Evolutionary conservation across 2,888 invertebrate genomes (phyloP), one percentile per base, ranked within the genome.

Genomic region (Achlya flavicornis): DNA sequence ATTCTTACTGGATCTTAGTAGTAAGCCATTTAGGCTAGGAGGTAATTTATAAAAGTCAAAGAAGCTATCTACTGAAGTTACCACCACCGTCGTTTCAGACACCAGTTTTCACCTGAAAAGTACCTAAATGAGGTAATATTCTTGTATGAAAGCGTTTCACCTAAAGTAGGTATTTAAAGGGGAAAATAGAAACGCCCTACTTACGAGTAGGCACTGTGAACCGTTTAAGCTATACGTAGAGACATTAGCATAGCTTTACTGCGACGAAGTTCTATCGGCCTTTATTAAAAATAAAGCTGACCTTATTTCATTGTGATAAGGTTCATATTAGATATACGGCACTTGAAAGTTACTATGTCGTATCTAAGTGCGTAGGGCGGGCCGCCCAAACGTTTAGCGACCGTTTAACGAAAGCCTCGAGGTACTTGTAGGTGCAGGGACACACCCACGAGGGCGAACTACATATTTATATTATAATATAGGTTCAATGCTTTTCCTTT

Each of bases 371-470:
- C 76, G 86, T 87, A 92, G 93, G 93, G 93, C 93, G 93, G 93
- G 91, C 93, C 93, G 93, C 93, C 93, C 93, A 93, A 93, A 89
- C 93, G 93, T 93, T 93, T 93, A 93, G 89, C 89, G 88, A 89
- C 84, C 92, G 92, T 93, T 93, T 93, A 93, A 86, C 89, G 86
- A 85, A 87, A 86, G 87, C 82, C 84, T 85, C 83, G 86, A 84
- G 86, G 86, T 85, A 87, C 53, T 53, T 53, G 53, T 53, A n/a
- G 80, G 83, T 83, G 73, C 75, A 69, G 70, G 84, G 92, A 89
- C 92, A 92, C 93, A 90, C 93, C 93, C 93, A 85, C 87, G 75
- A 77, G 83, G 86, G 85, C 74, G 76, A 53, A 53, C 46, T 19
- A 19, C 64, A 61, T 66, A 57, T 65, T 62, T 66, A 41, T 41